Conservation (phyloP, 2,888 invertebrate species). For the Drosophila planitibia region DNA sequence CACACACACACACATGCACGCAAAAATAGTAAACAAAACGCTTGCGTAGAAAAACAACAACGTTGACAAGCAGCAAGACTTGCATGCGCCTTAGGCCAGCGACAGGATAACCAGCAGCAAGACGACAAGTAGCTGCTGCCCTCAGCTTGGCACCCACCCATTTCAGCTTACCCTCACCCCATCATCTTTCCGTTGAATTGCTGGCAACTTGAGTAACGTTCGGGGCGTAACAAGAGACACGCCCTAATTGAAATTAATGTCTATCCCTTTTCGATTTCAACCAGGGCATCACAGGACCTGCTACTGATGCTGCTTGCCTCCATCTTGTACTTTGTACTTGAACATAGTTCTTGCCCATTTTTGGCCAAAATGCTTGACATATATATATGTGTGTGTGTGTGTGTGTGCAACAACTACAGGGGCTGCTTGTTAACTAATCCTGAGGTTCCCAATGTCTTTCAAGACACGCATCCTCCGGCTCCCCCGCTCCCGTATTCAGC, state of each 20-base stretch:
- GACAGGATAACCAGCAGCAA: constrained; percentile 36
- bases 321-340: constrained; percentile 42
- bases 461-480: constrained; percentile 48
- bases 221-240: constrained; percentile 55
- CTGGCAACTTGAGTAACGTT: constrained; percentile 42
- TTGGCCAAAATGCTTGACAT: constrained; percentile 58
- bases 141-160: constrained; percentile 3
- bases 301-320: constrained; percentile 4
- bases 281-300: constrained; percentile 1
- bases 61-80: constrained; percentile 29
- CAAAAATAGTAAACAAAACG: constrained; percentile 67
- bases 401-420: constrained; percentile 32
- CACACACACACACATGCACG: constrained; percentile 28
- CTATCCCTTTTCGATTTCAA: constrained; percentile 73
- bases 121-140: constrained; percentile 48
- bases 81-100: constrained; percentile 34
- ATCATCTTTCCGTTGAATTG: constrained; percentile 15
- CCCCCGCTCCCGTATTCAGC: neutral
- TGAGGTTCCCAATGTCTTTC: constrained; percentile 30
- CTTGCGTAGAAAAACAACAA: constrained; percentile 56
- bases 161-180: neutral
- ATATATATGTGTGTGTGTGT: constrained; percentile 14
- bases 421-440: constrained; percentile 55
- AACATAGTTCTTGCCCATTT: constrained; percentile 52
- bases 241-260: constrained; percentile 82